A percentile compares a stretch with the other conserved stretches of the same genome.
Evolutionary conservation across 2,888 invertebrate genomes (phyloP).

Genomic region (Schizaphis graminum): DNA sequence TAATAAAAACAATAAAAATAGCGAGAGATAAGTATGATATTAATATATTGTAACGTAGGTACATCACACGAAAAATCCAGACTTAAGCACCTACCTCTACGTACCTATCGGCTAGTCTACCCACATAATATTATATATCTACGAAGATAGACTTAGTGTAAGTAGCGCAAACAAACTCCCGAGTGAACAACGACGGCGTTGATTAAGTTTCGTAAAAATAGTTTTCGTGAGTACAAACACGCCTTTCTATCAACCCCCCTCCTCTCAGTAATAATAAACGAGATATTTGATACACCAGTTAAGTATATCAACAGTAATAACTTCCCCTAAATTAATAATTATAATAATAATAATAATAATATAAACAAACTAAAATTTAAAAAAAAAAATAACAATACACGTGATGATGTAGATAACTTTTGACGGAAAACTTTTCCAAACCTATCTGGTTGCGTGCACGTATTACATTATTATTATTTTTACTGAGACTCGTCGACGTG

Average conservation of each 20-base stretch:
- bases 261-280: neutral
- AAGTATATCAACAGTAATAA: constrained; percentile 9
- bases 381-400: neutral
- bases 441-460: neutral
- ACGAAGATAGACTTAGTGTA: neutral
- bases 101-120: neutral
- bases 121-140: neutral
- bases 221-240: neutral
- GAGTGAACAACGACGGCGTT: neutral
- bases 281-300: neutral
- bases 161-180: neutral
- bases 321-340: neutral
- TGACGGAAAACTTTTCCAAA: neutral
- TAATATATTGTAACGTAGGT: neutral
- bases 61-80: neutral
- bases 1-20: constrained; percentile 43
- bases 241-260: neutral
- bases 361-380: constrained; percentile 17
- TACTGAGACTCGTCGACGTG: constrained; percentile 24
- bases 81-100: neutral
- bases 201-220: neutral
- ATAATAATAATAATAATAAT: neutral
- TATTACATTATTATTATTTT: neutral
- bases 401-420: neutral
- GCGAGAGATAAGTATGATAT: constrained; percentile 8